These are phyloP conservation scores for Kryptolebias ocellatus DNA, from an alignment of 2,797 vertebrate species.

Conservation along the genomic window DNA sequence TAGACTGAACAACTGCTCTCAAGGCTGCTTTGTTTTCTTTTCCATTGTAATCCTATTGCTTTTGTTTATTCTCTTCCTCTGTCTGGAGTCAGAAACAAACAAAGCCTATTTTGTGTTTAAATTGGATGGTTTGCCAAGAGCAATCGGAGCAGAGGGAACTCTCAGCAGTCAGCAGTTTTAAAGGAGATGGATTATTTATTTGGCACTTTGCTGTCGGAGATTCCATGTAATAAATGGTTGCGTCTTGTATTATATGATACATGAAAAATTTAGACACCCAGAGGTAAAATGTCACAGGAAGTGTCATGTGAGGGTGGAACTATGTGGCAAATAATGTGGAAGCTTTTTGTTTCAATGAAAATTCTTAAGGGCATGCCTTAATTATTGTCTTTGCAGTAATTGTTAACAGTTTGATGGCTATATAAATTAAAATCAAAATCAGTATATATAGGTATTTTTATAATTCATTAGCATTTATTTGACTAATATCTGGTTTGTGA, in stretches of 20 bases:
- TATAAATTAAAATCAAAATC: not conserved
- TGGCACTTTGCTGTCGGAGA: constrained; percentile 35
- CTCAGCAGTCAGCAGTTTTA: constrained; percentile 37
- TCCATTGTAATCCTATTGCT: constrained; percentile 60
- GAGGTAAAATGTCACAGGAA: not conserved
- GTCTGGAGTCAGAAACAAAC: constrained; percentile 49
- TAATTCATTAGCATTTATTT: no score
- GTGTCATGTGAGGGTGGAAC: not conserved
- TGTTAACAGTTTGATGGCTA: not conserved
- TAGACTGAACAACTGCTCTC: constrained; percentile 67
- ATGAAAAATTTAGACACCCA: constrained; percentile 7
- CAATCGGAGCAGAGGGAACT: constrained; percentile 36
- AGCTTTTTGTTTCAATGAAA: not conserved
- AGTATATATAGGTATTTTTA: no score
- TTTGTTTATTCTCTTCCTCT: constrained; percentile 54
- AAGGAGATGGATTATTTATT: constrained; percentile 27
- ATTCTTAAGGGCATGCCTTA: not conserved
- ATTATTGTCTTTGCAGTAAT: not conserved
- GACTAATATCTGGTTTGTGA: no score
- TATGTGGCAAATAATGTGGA: not conserved
- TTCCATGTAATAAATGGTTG: constrained; percentile 4
- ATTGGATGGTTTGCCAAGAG: constrained; percentile 55
- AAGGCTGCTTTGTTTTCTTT: constrained; percentile 69
- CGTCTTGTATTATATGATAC: constrained; percentile 11
- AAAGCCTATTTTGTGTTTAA: constrained; percentile 46